Evolutionary conservation across 2,888 invertebrate species (phyloP).

Genomic region (Pristionchus arcanus): DNA sequence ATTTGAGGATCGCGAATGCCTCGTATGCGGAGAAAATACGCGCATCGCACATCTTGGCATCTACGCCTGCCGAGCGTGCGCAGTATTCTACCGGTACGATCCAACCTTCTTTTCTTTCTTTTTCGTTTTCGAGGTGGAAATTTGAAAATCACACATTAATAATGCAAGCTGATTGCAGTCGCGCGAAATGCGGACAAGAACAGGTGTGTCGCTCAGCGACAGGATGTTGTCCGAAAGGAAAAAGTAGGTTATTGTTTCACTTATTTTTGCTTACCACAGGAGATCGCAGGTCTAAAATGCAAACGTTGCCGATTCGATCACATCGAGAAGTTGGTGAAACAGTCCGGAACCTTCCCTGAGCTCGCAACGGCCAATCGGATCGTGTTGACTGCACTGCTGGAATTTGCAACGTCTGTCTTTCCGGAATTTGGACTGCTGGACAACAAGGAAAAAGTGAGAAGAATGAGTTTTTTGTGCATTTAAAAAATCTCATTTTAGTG

Average conservation of each 20-base stretch:
- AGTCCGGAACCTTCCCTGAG: not conserved
- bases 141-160: too few relatives aligned
- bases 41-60: not conserved
- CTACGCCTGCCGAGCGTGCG: not conserved
- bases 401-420: not conserved
- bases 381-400: not conserved
- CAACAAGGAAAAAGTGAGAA: not conserved
- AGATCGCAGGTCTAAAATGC: not conserved
- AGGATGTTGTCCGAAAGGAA: not conserved
- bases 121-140: too few relatives aligned
- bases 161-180: too few relatives aligned
- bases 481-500: not conserved
- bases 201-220: not conserved
- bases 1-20: not conserved
- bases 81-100: slow-evolving; percentile 3
- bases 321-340: not conserved
- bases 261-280: not conserved
- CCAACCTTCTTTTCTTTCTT: not conserved
- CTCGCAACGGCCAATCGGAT: not conserved
- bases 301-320: not conserved
- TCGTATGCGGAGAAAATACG: not conserved
- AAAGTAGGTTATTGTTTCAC: not conserved
- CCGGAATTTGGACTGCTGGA: not conserved
- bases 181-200: not conserved
- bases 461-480: not conserved